Evolutionary conservation across 1,140 invertebrate species (phyloP).

Genomic region (Drosophila navojoa): DNA sequence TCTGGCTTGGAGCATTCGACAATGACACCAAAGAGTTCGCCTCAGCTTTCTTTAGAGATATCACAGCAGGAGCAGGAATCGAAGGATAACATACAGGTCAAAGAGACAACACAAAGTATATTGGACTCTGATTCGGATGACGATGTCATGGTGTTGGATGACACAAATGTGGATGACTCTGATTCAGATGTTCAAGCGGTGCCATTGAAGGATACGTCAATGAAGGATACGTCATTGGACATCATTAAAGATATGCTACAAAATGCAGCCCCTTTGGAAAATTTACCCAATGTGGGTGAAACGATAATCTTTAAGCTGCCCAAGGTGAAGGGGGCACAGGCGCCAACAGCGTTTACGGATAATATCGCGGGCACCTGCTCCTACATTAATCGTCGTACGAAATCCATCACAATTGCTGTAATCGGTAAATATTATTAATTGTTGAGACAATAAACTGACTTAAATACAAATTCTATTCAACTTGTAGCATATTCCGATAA

Average conservation of each 20-base stretch:
- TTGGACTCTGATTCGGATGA: slow-evolving; percentile 54
- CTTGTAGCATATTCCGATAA: slow-evolving; percentile 6
- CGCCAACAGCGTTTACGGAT: slow-evolving; percentile 6
- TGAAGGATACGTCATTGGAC: neutral
- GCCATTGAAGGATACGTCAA: neutral
- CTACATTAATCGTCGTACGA: slow-evolving; percentile 62
- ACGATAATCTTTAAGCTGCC: slow-evolving; percentile 56
- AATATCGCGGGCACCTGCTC: slow-evolving; percentile 48
- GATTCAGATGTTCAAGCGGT: slow-evolving; percentile 49
- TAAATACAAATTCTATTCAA: neutral
- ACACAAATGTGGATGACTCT: slow-evolving; percentile 43
- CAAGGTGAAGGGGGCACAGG: slow-evolving; percentile 7
- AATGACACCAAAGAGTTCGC: neutral
- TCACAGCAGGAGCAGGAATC: neutral
- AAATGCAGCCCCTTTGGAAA: slow-evolving; percentile 17
- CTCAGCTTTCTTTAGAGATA: neutral
- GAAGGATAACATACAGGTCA: neutral
- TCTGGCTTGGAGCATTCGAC: neutral
- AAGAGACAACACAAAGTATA: slow-evolving; percentile 1
- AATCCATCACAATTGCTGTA: slow-evolving; percentile 35
- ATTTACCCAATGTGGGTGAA: slow-evolving; percentile 45
- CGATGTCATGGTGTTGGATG: slow-evolving; percentile 67
- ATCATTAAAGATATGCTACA: slow-evolving; percentile 38
- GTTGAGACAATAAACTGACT: neutral
- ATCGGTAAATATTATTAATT: slow-evolving; percentile 21